phyloP scores from a whole-genome alignment of 1,140 invertebrate species.

The Nephotettix cincticeps region DNA sequence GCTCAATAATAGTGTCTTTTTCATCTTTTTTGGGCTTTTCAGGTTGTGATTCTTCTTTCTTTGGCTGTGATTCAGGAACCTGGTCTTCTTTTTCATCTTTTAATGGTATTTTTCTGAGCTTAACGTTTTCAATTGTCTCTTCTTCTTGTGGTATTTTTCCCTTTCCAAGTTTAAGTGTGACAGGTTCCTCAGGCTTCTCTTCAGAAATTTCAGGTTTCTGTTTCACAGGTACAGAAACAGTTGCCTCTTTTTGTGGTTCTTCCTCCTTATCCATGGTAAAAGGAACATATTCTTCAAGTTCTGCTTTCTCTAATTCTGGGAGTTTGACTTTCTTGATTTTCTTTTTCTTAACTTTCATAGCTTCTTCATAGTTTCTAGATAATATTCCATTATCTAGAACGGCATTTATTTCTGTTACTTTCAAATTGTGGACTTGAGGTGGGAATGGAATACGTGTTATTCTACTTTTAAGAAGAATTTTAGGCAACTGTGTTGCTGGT shows the following conservation, averaged over 20 bases:
- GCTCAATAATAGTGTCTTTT: conserved; percentile 38
- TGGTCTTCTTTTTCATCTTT: conserved; percentile 40
- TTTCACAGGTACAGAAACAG: conserved; percentile 22
- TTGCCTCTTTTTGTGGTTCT: conserved; percentile 8
- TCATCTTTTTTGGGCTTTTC: conserved; percentile 25
- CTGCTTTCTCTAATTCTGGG: conserved; percentile 35
- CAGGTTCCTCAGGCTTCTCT: conserved; percentile 58
- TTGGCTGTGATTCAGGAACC: conserved; percentile 38
- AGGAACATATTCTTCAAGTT: conserved; percentile 39
- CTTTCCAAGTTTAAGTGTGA: conserved; percentile 42
- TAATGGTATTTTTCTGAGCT: conserved; percentile 43
- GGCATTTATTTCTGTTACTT: conserved; percentile 38
- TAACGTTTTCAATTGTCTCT: conserved; percentile 39
- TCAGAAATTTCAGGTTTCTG: conserved; percentile 42
- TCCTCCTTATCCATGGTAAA: conserved; percentile 21
- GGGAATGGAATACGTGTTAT: conserved; percentile 53
- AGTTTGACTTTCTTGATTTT: conserved; percentile 42
- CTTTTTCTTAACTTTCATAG: conserved; percentile 44
- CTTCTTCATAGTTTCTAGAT: conserved; percentile 46
- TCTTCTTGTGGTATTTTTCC: conserved; percentile 37
- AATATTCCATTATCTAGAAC: conserved; percentile 43
- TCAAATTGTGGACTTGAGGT: conserved; percentile 37
- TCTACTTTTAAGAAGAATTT: conserved; percentile 63
- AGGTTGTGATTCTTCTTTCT: conserved; percentile 40
- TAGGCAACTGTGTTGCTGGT: conserved; percentile 53